These are phyloP conservation scores for Acromyrmex charruanus DNA, from an alignment of 1,140 invertebrate species.

Conservation along the genomic window DNA sequence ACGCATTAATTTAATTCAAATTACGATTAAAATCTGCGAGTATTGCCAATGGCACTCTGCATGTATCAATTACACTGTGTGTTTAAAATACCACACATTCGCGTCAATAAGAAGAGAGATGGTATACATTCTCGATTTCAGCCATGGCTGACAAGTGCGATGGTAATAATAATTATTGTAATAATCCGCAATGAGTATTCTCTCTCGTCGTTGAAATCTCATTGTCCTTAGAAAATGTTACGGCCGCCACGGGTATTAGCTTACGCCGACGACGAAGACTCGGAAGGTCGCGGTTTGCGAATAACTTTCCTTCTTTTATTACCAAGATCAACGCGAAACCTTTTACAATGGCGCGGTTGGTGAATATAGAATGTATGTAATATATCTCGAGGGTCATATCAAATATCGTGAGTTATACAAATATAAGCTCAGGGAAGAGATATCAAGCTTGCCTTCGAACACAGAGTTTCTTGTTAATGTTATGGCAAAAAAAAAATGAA, in stretches of 20 bases:
- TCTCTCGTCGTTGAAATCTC: slow-evolving; percentile 33
- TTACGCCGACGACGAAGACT: slow-evolving; percentile 38
- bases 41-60: not conserved
- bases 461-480: not conserved
- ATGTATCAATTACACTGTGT: slow-evolving; percentile 14
- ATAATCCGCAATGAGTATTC: slow-evolving; percentile 13
- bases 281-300: slow-evolving; percentile 36
- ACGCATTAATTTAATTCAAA: not conserved
- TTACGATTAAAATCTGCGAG: not conserved
- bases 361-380: slow-evolving; percentile 15
- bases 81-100: not conserved
- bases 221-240: slow-evolving; percentile 42
- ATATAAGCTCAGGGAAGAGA: not conserved
- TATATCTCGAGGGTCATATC: slow-evolving; percentile 22
- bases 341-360: slow-evolving; percentile 24
- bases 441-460: not conserved
- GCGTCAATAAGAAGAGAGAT: not conserved
- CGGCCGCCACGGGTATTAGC: slow-evolving; percentile 48
- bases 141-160: not conserved
- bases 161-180: slow-evolving; percentile 45
- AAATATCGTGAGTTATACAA: slow-evolving; percentile 11
- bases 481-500: not conserved
- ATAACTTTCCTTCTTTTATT: slow-evolving; percentile 46
- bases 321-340: not conserved
- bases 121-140: slow-evolving; percentile 8